These are phyloP conservation scores for Parazoanthus atlanticus DNA, from an alignment of 92 coral and sea anemone species.

Conservation along the genomic window DNA sequence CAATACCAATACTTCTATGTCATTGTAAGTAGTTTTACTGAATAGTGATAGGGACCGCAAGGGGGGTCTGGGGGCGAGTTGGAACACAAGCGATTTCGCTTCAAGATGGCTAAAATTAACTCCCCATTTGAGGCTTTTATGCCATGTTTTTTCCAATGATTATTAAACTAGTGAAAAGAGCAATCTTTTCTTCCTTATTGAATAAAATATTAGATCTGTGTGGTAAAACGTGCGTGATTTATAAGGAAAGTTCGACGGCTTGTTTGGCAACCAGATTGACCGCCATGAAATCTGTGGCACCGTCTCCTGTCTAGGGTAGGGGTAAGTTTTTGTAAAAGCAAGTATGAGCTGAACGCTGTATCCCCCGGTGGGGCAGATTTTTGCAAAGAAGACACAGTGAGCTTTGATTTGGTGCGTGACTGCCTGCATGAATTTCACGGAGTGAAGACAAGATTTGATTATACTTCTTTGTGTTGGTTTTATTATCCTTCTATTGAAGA, in stretches of 20 bases:
- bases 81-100: neutral
- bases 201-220: too few species aligned
- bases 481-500: too few species aligned
- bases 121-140: neutral
- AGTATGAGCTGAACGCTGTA: neutral
- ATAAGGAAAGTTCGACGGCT: neutral
- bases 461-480: neutral
- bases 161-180: neutral
- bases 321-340: neutral
- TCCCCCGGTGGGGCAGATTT: neutral
- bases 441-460: too few species aligned
- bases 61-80: neutral
- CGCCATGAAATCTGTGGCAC: neutral
- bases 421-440: too few species aligned
- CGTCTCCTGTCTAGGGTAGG: neutral
- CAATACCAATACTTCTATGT: too few species aligned
- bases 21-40: too few species aligned
- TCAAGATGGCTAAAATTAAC: neutral
- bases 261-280: neutral
- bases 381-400: neutral
- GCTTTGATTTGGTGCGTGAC: neutral
- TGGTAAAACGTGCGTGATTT: neutral
- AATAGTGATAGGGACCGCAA: conserved; percentile 1
- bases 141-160: too few species aligned
- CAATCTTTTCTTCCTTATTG: too few species aligned